Base-by-base conservation (phyloP, 2,113 vertebrate genomes). In the Perccottus glenii region DNA sequence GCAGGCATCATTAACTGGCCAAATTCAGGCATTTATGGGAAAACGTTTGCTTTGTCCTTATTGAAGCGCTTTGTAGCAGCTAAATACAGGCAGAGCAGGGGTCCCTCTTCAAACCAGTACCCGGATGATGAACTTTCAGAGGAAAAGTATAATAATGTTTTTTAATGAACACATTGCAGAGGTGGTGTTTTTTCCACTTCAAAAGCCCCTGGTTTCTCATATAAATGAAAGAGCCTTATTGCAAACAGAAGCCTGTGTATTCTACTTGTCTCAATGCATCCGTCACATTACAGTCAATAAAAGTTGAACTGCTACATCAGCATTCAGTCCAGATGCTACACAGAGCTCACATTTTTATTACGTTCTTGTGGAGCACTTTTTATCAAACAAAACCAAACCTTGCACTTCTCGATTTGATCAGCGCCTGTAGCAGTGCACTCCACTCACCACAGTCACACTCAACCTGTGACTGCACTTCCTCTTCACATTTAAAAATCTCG, bases 1-100 rank as follows among this genome's bases (percentile, higher is more conserved):
- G 83, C 75, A 85, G 77, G 87, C 83, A 83, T 89, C 87, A 85
- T 91, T 91, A 92, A 90, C 82, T 47, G 71, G 84, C 81, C 73
- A 78, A 87, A 85, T 87, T 82, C 81, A 75, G 79, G 81, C 77
- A 82, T 87, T 92, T 90, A 91, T 88, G 85, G 77, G 79, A 78
- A 74, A 81, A 79, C 38, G 77, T 75, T 67, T 40, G 66, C 75
- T 89, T 85, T 85, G 78, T 85, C 83, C 79, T 80, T 64, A 84
- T 78, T 59, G 55, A 36, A 60, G 75, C 66, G 84, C 82, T 88
- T 88, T 90, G 85, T 85, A 78, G 88, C 88, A 75, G 63, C 43
- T 78, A 65, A 88, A 75, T 42, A 40, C 64, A 27, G 19, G 83
- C 89, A 66, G 75, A 27, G 62, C 85, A 84, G 88, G 85, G 85